phyloP scores from a whole-genome alignment of 2,888 invertebrate genomes.

The Cheilosia soror region DNA sequence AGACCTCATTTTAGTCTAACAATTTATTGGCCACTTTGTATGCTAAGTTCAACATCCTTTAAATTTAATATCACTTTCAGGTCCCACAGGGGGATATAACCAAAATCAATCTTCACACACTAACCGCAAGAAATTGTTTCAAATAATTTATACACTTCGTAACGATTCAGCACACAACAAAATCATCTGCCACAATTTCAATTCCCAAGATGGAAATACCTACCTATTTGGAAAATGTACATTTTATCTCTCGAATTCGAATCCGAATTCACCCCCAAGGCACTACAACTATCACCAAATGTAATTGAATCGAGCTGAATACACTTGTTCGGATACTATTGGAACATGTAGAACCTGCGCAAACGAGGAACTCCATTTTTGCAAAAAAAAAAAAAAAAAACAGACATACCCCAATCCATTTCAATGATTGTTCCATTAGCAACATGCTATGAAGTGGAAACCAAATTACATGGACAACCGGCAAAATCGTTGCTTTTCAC shows the following conservation, averaged over 20 bases:
- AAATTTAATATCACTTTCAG: too few relatives aligned
- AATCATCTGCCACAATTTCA: conserved; percentile 29
- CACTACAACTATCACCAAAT: conserved; percentile 44
- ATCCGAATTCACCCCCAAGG: conserved; percentile 27
- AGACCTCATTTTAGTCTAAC: too few relatives aligned
- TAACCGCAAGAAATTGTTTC: too few relatives aligned
- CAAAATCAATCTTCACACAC: too few relatives aligned
- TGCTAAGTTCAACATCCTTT: too few relatives aligned
- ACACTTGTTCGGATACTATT: conserved; percentile 28
- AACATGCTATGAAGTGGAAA: conserved; percentile 64
- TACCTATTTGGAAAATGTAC: conserved; percentile 38
- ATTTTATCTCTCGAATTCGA: conserved; percentile 22
- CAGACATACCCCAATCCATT: conserved; percentile 34
- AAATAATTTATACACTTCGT: background rate
- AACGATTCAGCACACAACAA: background rate
- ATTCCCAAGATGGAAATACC: conserved; percentile 17
- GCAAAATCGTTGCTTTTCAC: conserved; percentile 43
- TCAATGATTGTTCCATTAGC: conserved; percentile 60
- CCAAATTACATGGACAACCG: conserved; percentile 55
- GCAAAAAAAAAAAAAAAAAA: background rate
- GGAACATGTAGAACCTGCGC: background rate
- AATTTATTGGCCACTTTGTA: too few relatives aligned
- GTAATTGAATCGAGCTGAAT: conserved; percentile 55
- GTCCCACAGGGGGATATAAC: too few relatives aligned
- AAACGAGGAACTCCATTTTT: too few relatives aligned